A percentile compares a stretch with the other conserved stretches of the same genome.
Evolutionary conservation across 2,797 vertebrate species (phyloP).

Genomic region (Phrynocephalus forsythii): DNA sequence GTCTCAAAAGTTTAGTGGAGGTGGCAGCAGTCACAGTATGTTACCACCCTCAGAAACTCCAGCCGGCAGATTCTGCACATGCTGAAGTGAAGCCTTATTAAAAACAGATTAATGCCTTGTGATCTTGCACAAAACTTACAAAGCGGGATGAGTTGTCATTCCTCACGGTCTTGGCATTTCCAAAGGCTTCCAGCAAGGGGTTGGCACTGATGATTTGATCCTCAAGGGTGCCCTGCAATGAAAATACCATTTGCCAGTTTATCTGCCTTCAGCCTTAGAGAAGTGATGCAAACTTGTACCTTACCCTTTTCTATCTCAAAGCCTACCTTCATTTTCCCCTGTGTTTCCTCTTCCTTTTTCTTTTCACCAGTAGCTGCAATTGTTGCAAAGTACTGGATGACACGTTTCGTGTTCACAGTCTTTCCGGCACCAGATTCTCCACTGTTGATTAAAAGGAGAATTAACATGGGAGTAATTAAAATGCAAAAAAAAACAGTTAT

Average conservation of each 20-base stretch:
- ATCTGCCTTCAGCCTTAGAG: too few relatives aligned
- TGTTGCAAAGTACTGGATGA: constrained; percentile 76
- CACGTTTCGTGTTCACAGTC: constrained; percentile 91
- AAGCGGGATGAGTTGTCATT: constrained; percentile 78
- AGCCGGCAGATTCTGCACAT: neutral
- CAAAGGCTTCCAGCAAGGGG: constrained; percentile 91
- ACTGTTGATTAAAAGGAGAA: too few relatives aligned
- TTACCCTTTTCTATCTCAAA: too few relatives aligned
- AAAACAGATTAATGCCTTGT: neutral
- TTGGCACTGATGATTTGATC: constrained; percentile 86
- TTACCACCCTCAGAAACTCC: neutral
- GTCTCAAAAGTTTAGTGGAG: too few relatives aligned
- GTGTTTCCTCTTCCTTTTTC: too few relatives aligned
- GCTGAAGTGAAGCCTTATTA: neutral
- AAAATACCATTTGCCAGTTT: neutral
- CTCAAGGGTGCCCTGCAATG: constrained; percentile 79
- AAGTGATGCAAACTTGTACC: too few relatives aligned
- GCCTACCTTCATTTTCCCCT: too few relatives aligned
- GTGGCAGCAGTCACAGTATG: too few relatives aligned
- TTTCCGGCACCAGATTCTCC: constrained; percentile 86
- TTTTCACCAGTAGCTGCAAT: too few relatives aligned
- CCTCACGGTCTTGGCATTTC: constrained; percentile 90
- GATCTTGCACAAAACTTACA: constrained; percentile 48
- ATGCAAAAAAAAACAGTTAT: too few relatives aligned
- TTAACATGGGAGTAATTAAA: too few relatives aligned